Evolutionary conservation across 53 echinoderm and acorn worm species (phyloP), one percentile per base, ranked within the genome.

Genomic region (Actinopyga echinites): DNA sequence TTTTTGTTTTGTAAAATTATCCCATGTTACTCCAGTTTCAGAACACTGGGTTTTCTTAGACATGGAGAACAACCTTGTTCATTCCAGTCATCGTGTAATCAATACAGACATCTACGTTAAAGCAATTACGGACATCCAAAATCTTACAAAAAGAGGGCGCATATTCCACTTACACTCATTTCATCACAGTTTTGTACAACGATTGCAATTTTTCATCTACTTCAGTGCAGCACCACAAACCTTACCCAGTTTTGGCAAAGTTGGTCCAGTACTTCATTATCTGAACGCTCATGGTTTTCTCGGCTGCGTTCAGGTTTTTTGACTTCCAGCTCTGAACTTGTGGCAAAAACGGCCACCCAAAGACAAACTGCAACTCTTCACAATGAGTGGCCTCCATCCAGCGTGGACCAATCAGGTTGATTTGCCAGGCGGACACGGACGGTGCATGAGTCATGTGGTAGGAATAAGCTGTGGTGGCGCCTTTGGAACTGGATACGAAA

Each of bases 211-310:
- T 13, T 13, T 49, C 3, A 17, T 49, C 17, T 49, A 15, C 13
- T 49, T 2, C 0, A 49, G 3, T 49, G 49, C 0, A 49, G 3
- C 17, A 49, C 17, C 40, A 40, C 40, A 5, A 7, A 40, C 13
- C 82, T 64, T 86, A 93, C 93, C 93, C 93, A 23, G 85, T 91
- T 22, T 91, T 93, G 23, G 93, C 93, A 64, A 93, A 93, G 86
- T 93, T 93, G 69, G 82, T 91, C 93, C 93, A 93, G 37, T 91
- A 93, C 28, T 73, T 88, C 93, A 93, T 93, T 74, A 93, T 69
- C 29, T 88, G 87, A 24, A 67, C 86, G 49, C 71, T 84, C 32
- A 91, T 65, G 34, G 64, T 83, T 54, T 63, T 88, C 75, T 93
- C 93, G 7, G 62, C 57, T 24, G 85, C 68, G 4, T 75, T 80